Base-by-base conservation (phyloP, 2,113 vertebrate genomes). In the Gracilinanus agilis region DNA sequence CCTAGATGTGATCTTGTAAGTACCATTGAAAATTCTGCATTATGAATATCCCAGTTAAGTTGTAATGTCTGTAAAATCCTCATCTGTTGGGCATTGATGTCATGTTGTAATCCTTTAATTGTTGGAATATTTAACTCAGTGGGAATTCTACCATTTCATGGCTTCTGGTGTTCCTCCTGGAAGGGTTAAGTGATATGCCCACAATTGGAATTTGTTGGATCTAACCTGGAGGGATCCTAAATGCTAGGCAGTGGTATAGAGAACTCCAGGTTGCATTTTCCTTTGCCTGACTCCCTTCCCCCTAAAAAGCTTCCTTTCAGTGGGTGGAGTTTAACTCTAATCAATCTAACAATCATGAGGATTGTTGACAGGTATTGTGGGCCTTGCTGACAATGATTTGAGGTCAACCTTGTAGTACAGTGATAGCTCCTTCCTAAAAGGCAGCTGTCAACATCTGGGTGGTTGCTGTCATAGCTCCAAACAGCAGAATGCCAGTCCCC, bases 41-140 rank as follows among this genome's bases (percentile, higher is more conserved):
- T 58, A 9, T 54, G 19, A 12, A 13, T 94, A 10, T 2, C 12
- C 24, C 58, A 29, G 25, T 90, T 23, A 29, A 40, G 13, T 91
- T 0, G 13, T 6, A 2, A 53, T 96, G 21, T n/a, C 55, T 61
- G 2, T 6, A 88, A 61, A 61, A 61, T 13, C 27, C 25, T 25
- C 53, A 53, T 0, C 88, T 96, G 23, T 91, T 89, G 92, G 92
- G 53, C n/a, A 90, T 9, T 90, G 88, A 53, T 44, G 61, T n/a
- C 89, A 44, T 53, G 16, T 95, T 90, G 4, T 34, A 40, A 53
- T 95, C 61, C 96, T 96, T 34, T 34, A 90, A 54, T 90, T 0
- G 0, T 83, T 95, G 24, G 75, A 53, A 90, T 11, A 0, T 89
- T 55, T 95, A 44, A 94, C 49, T 1, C 40, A 40, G 34, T 49